Evolutionary conservation across 2,113 vertebrate species (phyloP), one percentile per base, ranked within the genome.

Genomic region (Rhadina sibilatrix): DNA sequence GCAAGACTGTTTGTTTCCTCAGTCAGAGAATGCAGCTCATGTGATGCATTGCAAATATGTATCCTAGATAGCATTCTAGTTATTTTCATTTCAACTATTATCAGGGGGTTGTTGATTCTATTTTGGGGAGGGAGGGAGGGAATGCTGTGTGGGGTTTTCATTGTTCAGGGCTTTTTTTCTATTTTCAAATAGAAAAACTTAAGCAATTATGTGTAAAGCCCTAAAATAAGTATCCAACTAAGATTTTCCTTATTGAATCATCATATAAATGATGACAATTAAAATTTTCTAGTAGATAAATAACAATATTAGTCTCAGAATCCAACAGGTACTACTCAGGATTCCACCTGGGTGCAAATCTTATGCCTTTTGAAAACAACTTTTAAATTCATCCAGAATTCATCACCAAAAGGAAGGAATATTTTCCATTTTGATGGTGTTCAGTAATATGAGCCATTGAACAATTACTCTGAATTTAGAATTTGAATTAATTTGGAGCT

Each of bases 101-200:
- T 14, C 12, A 31, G 9, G 10, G 5, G 1, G 2, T 9, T 65
- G 18, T 8, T 76, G 24, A 3, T 14, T 47, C 49, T 30, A 3
- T 16, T 38, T 56, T 6, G 9, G 31, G 21, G 3, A 3, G 5
- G 31, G 5, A 6, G 24, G 2, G 2, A 9, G 11, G 2, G 4
- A 44, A 27, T 14, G 21, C 44, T 61, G 2, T 8, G 4, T 5
- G 5, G 0, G 3, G 1, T 6, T 8, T 71, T 24, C 18, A 4
- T 27, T n/a, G n/a, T 57, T 31, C 3, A 4, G 22, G 25, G 7
- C 1, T 14, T 65, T 63, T 70, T 59, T 59, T 5, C 1, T 33
- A 69, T 89, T 94, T 94, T 85, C 30, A 68, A 79, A 78, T 20
- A 61, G 17, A 52, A 69, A 63, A 78, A 31, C 6, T 40, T 42